Base-by-base conservation (phyloP, 1,140 invertebrate species). In the Bombus fervidus region DNA sequence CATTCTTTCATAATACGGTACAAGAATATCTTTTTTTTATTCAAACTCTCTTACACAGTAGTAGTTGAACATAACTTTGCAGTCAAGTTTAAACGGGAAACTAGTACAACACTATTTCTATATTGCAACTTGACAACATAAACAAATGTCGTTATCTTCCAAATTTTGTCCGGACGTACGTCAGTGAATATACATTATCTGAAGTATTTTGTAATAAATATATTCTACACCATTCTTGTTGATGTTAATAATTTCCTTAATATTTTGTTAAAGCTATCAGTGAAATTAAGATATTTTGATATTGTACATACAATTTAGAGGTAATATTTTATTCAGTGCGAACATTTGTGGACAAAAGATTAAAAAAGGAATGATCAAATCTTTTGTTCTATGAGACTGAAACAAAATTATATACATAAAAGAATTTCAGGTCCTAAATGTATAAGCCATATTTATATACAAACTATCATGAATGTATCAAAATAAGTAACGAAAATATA, bases 121-220 rank as follows among this genome's bases (percentile, higher is more conserved):
- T 59, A 78, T 77, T 43, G 69, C 43, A n/a, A 86, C 69, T 69
- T 59, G 18, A 59, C 53, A 59, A 77, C 69, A 53, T 88, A 78
- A 53, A 64, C 31, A 71, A 68, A 53, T 82, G 77, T 34, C 25
- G 31, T 85, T 47, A 89, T 86, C 86, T 90, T 87, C 83, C 78
- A 64, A 83, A 81, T 75, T 87, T 77, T 59, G 28, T 84, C 79
- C 37, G 25, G 37, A 83, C 31, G 37, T 86, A 75, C 28, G 37
- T 83, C 18, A 78, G 31, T 89, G 34, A 77, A 47, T 81, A 39
- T 39, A 87, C 53, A 92, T 86, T 86, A 91, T 81, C 91, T 91
- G 64, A 88, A 89, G 88, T 93, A 94, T 94, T 94, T 94, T 94
- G 90, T 94, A 94, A 94, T 94, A 94, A 94, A 94, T 81, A 91